Conservation (phyloP, 1,140 invertebrate species). For the Monochamus saltuarius region DNA sequence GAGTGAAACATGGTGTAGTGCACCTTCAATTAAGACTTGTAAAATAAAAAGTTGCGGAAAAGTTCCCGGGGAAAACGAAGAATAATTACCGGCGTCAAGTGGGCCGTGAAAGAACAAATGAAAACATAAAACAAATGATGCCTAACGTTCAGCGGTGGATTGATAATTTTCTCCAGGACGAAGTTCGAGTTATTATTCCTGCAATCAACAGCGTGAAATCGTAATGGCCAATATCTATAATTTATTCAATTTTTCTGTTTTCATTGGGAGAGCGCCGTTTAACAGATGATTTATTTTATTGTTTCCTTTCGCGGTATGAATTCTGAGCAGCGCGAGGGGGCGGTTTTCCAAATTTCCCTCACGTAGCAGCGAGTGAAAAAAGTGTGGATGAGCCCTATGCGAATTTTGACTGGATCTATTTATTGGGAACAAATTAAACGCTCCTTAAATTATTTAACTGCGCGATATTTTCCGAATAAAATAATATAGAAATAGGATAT, state of each 20-base stretch:
- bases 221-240: slow-evolving; percentile 45
- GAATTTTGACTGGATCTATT: too few species aligned
- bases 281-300: slow-evolving; percentile 20
- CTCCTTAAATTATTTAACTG: too few species aligned
- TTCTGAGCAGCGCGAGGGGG: too few species aligned
- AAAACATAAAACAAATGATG: slow-evolving; percentile 50
- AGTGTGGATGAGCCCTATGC: too few species aligned
- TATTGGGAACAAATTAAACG: too few species aligned
- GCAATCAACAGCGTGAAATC: slow-evolving; percentile 42
- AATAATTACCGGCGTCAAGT: slow-evolving; percentile 48
- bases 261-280: slow-evolving; percentile 34
- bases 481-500: too few species aligned
- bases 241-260: slow-evolving; percentile 48
- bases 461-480: too few species aligned
- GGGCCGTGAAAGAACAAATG: slow-evolving; percentile 48
- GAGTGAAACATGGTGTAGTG: slow-evolving; percentile 35
- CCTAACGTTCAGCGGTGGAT: slow-evolving; percentile 43
- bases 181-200: slow-evolving; percentile 41
- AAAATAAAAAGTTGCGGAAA: slow-evolving; percentile 25
- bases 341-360: too few species aligned
- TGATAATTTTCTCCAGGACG: slow-evolving; percentile 41
- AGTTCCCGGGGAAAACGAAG: slow-evolving; percentile 39
- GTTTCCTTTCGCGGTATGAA: neutral
- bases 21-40: slow-evolving; percentile 35
- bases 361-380: too few species aligned